A percentile compares a stretch with the other conserved stretches of the same genome.
Evolutionary conservation across 2,888 invertebrate genomes (phyloP).

Genomic region (Boloria euphrosyne): DNA sequence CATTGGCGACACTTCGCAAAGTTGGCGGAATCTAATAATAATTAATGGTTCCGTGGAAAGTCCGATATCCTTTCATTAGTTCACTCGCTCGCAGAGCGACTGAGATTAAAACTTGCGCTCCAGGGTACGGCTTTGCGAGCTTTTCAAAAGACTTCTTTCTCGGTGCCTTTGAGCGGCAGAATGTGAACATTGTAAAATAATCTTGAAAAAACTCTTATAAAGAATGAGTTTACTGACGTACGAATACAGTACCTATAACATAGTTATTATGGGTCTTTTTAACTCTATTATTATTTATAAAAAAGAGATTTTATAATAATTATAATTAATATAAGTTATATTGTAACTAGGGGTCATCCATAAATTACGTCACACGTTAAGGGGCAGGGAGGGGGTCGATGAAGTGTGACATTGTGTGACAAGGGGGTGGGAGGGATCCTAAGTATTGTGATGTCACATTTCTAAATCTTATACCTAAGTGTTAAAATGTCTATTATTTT

Average conservation of each 20-base stretch:
- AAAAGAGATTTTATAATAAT: too few species aligned
- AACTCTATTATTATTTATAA: too few species aligned
- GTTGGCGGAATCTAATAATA: slow-evolving; percentile 77
- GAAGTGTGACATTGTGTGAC: too few species aligned
- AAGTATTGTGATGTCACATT: too few species aligned
- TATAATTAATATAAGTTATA: too few species aligned
- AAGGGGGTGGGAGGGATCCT: too few species aligned
- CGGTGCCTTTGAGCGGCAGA: slow-evolving; percentile 61
- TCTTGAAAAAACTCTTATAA: slow-evolving; percentile 34
- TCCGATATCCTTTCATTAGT: slow-evolving; percentile 82
- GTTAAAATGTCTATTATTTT: too few species aligned
- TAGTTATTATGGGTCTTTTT: background rate
- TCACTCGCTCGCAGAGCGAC: slow-evolving; percentile 60
- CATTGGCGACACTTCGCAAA: slow-evolving; percentile 66
- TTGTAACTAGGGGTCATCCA: too few species aligned
- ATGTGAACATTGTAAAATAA: slow-evolving; percentile 47
- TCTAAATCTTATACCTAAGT: too few species aligned
- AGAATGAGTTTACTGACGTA: background rate
- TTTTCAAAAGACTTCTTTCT: slow-evolving; percentile 59
- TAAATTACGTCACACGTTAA: too few species aligned
- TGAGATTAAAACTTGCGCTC: slow-evolving; percentile 78
- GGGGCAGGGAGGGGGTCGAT: too few species aligned
- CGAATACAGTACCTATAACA: background rate
- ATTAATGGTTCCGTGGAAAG: slow-evolving; percentile 77
- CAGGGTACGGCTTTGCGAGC: slow-evolving; percentile 57